These are phyloP conservation scores for Calosoma granatense DNA, from an alignment of 1,140 invertebrate species.

Conservation along the genomic window DNA sequence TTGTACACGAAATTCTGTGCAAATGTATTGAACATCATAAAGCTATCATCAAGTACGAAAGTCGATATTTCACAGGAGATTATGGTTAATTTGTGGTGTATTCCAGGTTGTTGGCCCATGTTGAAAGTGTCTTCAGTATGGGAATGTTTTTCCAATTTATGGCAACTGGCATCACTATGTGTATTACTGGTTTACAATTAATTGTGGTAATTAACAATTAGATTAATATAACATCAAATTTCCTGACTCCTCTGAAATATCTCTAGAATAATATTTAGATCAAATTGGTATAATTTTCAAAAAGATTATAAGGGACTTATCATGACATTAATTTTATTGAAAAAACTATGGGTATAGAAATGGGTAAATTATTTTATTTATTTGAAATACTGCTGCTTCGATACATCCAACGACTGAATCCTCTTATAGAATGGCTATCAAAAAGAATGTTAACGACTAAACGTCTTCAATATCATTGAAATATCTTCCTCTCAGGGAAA, in stretches of 20 bases:
- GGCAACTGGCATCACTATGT: neutral
- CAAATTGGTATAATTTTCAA: neutral
- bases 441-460: too few relatives aligned
- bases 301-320: neutral
- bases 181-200: neutral
- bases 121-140: neutral
- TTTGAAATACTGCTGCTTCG: too few relatives aligned
- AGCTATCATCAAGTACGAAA: neutral
- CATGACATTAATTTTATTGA: neutral
- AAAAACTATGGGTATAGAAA: neutral
- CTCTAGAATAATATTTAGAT: neutral
- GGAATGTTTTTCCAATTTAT: slow-evolving; percentile 1
- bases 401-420: too few relatives aligned
- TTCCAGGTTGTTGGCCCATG: neutral
- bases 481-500: too few relatives aligned
- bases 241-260: neutral
- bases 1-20: neutral
- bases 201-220: neutral
- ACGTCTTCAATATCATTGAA: too few relatives aligned
- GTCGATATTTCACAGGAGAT: neutral
- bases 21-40: neutral
- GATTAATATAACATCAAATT: neutral
- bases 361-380: neutral
- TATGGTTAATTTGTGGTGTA: neutral
- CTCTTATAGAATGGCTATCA: too few relatives aligned